Conservation (phyloP, 2,113 vertebrate genomes). For the Ptyas mucosa region DNA sequence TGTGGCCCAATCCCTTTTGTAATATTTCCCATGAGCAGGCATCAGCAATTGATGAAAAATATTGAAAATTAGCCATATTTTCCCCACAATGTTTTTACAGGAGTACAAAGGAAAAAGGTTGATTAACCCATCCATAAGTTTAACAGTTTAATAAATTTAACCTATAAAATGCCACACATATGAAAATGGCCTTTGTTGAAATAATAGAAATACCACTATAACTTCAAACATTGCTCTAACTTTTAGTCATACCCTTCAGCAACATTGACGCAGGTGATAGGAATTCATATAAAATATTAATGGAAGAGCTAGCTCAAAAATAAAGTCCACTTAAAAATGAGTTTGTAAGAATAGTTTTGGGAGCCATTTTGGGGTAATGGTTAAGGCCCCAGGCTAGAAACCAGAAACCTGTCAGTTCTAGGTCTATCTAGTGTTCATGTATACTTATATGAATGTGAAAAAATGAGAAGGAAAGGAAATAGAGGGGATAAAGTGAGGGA, state of each 20-base stretch:
- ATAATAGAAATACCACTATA: neutral
- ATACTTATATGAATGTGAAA: no score
- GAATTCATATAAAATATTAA: neutral
- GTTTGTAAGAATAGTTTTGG: neutral
- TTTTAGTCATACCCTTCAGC: neutral
- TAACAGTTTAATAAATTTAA: neutral
- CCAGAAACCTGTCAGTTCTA: neutral
- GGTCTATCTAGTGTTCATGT: neutral
- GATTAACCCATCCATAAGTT: neutral
- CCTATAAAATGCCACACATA: neutral
- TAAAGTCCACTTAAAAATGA: neutral
- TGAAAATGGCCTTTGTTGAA: neutral
- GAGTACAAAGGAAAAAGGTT: neutral
- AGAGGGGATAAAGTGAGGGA: no score
- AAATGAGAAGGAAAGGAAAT: no score
- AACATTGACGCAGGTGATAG: neutral
- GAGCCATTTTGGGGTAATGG: neutral
- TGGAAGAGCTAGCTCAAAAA: neutral
- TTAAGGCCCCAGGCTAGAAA: neutral
- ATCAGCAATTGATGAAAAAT: neutral
- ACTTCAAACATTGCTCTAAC: neutral
- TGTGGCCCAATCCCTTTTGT: neutral
- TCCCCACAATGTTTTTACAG: neutral
- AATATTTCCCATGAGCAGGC: neutral
- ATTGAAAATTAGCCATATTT: neutral